phyloP scores from a whole-genome alignment of 2,888 invertebrate species.

The Amphimallon solstitiale region DNA sequence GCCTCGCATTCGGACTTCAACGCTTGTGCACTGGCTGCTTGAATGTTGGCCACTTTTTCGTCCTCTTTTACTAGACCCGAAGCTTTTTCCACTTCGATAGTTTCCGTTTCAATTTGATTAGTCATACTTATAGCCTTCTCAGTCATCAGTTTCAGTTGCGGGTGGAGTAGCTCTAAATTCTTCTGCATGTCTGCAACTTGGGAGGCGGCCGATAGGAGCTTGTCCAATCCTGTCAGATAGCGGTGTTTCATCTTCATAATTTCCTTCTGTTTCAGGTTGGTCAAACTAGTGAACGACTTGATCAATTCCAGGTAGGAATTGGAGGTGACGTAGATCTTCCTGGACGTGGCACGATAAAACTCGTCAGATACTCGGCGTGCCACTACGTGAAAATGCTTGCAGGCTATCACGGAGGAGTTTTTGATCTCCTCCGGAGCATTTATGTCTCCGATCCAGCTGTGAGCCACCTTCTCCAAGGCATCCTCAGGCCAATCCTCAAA shows the following conservation, averaged over 20 bases:
- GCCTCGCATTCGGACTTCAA: conserved; percentile 92
- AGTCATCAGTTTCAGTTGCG: conserved; percentile 78
- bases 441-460: conserved; percentile 78
- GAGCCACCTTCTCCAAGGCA: conserved; percentile 84
- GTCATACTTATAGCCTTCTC: conserved; percentile 79
- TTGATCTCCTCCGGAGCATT: conserved; percentile 77
- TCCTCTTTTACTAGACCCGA: conserved; percentile 84
- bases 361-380: conserved; percentile 71
- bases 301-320: conserved; percentile 87
- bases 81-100: conserved; percentile 79
- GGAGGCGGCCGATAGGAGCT: conserved; percentile 79
- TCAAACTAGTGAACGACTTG: conserved; percentile 77
- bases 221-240: conserved; percentile 70
- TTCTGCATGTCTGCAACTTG: conserved; percentile 82
- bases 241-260: conserved; percentile 77
- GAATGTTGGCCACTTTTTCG: conserved; percentile 86
- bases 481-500: conserved; percentile 91
- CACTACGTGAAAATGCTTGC: conserved; percentile 89
- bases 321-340: conserved; percentile 86
- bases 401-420: conserved; percentile 75
- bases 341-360: conserved; percentile 73
- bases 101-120: conserved; percentile 79
- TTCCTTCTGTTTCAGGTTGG: conserved; percentile 78
- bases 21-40: conserved; percentile 85
- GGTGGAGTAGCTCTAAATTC: conserved; percentile 77